phyloP scores from a whole-genome alignment of 2,113 vertebrate species.

The Nibea coibor region DNA sequence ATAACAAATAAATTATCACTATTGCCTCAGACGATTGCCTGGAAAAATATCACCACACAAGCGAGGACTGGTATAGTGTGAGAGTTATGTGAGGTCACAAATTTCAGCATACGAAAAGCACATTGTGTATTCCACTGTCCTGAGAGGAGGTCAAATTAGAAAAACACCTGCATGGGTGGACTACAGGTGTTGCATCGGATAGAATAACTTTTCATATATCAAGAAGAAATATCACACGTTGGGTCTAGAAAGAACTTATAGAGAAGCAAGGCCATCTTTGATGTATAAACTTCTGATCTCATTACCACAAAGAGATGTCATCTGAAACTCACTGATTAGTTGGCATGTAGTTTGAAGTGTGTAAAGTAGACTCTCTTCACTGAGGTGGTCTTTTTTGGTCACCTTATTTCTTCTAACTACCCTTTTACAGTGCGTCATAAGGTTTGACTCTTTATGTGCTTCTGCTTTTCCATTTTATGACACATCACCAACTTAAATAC shows the following conservation, averaged over 20 bases:
- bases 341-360: no score
- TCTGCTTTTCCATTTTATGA: not conserved
- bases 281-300: not conserved
- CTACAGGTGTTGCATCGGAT: not conserved
- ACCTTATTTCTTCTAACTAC: conserved; percentile 1
- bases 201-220: not conserved
- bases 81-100: not conserved
- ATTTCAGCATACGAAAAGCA: not conserved
- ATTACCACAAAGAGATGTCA: not conserved
- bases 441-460: conserved; percentile 2
- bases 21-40: not conserved
- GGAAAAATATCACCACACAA: not conserved
- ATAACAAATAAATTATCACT: not conserved
- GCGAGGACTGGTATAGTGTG: not conserved
- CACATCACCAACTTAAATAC: conserved; percentile 4
- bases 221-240: not conserved
- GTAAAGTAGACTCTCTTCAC: not conserved
- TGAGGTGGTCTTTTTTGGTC: not conserved
- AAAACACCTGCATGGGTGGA: not conserved
- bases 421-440: not conserved
- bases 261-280: not conserved
- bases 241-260: not conserved
- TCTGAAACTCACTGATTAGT: not conserved
- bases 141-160: not conserved
- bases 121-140: not conserved